Evolutionary conservation across 1,140 invertebrate genomes (phyloP).

Genomic region (Samia ricini): DNA sequence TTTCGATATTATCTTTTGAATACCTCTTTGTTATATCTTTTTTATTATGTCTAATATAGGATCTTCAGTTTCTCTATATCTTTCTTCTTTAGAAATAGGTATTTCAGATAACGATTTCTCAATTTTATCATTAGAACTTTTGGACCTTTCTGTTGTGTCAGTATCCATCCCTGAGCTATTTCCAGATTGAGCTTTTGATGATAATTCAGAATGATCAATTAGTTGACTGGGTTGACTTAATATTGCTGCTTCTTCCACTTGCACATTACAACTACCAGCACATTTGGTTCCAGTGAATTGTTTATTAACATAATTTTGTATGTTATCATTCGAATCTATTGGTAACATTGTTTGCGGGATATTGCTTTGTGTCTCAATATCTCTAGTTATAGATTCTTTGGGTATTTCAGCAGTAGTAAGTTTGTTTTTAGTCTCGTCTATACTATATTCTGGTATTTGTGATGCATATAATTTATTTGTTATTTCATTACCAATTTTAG

Average conservation of each 20-base stretch:
- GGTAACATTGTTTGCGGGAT: background rate
- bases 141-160: background rate
- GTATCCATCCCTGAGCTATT: background rate
- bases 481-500: background rate
- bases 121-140: background rate
- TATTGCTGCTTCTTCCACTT: background rate
- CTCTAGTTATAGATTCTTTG: background rate
- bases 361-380: background rate
- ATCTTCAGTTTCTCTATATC: conserved; percentile 20
- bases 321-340: background rate
- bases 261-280: background rate
- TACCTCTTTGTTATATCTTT: conserved; percentile 63
- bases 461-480: background rate
- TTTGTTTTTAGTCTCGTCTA: background rate
- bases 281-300: background rate
- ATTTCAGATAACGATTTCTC: background rate
- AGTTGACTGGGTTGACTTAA: background rate
- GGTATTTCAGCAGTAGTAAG: background rate
- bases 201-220: background rate
- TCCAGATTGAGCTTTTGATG: background rate
- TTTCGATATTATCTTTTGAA: conserved; percentile 52
- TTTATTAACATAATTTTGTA: background rate
- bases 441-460: background rate
- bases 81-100: background rate
- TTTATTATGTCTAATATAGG: conserved; percentile 54